phyloP scores from a whole-genome alignment of 1,140 invertebrate species.

The Nasonia giraulti region DNA sequence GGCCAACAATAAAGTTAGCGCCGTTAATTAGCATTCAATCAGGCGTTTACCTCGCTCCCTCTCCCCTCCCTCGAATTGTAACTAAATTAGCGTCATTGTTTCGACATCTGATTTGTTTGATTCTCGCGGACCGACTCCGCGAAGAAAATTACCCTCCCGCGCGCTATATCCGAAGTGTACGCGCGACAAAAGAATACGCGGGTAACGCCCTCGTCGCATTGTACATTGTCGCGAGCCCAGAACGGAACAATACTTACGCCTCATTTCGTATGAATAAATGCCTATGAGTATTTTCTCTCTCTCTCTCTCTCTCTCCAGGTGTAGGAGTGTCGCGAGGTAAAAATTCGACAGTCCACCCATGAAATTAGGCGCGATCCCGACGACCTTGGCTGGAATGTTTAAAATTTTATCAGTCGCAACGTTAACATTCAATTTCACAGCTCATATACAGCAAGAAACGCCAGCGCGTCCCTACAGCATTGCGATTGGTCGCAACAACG shows the following conservation, averaged over 20 bases:
- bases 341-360: constrained; percentile 54
- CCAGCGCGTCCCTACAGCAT: too few species aligned
- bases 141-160: constrained; percentile 28
- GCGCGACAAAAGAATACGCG: constrained; percentile 59
- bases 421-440: constrained; percentile 18
- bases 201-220: constrained; percentile 65
- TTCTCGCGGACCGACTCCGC: background rate
- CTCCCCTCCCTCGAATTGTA: background rate
- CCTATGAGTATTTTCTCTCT: constrained; percentile 54
- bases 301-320: constrained; percentile 40
- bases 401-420: too few species aligned
- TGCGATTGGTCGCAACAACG: background rate
- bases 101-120: constrained; percentile 41
- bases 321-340: constrained; percentile 60
- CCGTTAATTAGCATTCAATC: background rate
- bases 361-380: constrained; percentile 45
- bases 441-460: too few species aligned
- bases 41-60: background rate
- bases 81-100: constrained; percentile 39
- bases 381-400: constrained; percentile 22
- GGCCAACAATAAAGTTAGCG: background rate
- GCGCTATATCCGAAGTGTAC: too few species aligned
- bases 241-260: constrained; percentile 66
- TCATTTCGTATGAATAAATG: constrained; percentile 66
- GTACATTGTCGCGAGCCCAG: constrained; percentile 57